Evolutionary conservation across 2,113 vertebrate species (phyloP).

Genomic region (Desmodus rotundus): DNA sequence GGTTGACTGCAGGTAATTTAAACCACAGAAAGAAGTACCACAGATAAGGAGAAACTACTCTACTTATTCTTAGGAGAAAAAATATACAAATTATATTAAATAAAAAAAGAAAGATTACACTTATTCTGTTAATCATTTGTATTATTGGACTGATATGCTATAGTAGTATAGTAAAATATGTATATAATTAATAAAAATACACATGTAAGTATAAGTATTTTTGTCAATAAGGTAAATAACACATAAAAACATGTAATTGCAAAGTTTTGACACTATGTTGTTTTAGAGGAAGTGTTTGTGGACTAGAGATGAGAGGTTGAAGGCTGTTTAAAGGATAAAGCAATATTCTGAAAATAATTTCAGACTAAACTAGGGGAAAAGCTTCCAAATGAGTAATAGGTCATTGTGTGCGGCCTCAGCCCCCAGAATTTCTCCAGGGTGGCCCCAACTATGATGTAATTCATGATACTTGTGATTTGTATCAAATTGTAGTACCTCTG

Average conservation of each 20-base stretch:
- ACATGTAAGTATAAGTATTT: neutral
- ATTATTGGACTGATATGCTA: neutral
- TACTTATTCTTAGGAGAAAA: neutral
- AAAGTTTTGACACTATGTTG: neutral
- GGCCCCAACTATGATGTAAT: neutral
- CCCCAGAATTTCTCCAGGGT: neutral
- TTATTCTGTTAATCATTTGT: neutral
- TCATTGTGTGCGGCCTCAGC: neutral
- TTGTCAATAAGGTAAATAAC: neutral
- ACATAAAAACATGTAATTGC: neutral
- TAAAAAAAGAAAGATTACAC: neutral
- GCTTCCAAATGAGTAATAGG: neutral
- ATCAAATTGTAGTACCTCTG: neutral
- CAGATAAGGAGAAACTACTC: neutral
- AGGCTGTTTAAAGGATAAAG: neutral
- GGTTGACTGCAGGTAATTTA: neutral
- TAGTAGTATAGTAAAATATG: neutral
- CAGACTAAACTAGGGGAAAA: neutral
- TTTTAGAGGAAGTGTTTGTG: neutral
- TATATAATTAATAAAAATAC: neutral
- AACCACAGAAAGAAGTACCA: neutral
- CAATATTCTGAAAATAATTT: neutral
- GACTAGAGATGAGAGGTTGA: neutral
- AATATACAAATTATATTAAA: neutral
- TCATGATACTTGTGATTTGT: neutral